Evolutionary conservation across 2,797 vertebrate genomes (phyloP).

Genomic region (Melanotaenia parkinsoni): DNA sequence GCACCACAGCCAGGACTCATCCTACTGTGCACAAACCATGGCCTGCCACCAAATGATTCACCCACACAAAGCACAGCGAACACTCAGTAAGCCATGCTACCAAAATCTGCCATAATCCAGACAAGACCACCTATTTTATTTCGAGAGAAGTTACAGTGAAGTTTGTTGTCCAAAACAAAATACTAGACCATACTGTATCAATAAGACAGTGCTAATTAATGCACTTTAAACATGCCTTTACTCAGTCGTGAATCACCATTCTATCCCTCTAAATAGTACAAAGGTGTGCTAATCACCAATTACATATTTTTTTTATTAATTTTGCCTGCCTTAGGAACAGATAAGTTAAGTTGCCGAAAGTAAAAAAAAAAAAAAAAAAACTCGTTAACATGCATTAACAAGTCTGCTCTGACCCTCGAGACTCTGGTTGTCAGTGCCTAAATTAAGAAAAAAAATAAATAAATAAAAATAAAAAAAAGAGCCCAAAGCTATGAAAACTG

Average conservation of each 20-base stretch:
- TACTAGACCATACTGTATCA: too few relatives aligned
- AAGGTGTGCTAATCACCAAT: neutral
- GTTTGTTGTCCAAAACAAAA: too few relatives aligned
- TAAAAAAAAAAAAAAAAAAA: neutral
- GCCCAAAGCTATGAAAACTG: too few relatives aligned
- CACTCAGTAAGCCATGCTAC: too few relatives aligned
- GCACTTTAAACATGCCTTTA: neutral
- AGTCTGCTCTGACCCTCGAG: neutral
- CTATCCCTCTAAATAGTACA: neutral
- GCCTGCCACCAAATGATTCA: too few relatives aligned
- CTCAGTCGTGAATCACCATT: neutral
- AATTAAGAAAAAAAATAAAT: neutral
- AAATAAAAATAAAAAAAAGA: too few relatives aligned
- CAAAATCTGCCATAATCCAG: too few relatives aligned
- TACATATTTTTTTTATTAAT: too few relatives aligned
- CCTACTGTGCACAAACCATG: too few relatives aligned
- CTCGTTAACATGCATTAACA: neutral
- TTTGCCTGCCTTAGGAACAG: neutral
- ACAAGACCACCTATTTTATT: neutral
- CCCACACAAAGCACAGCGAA: too few relatives aligned
- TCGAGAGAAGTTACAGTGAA: too few relatives aligned
- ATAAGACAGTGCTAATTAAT: neutral
- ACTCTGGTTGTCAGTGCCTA: neutral
- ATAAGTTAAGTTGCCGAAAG: neutral
- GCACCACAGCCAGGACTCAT: too few relatives aligned